Evolutionary conservation across 1,140 invertebrate species (phyloP).

Genomic region (Drosophila chauvacae): DNA sequence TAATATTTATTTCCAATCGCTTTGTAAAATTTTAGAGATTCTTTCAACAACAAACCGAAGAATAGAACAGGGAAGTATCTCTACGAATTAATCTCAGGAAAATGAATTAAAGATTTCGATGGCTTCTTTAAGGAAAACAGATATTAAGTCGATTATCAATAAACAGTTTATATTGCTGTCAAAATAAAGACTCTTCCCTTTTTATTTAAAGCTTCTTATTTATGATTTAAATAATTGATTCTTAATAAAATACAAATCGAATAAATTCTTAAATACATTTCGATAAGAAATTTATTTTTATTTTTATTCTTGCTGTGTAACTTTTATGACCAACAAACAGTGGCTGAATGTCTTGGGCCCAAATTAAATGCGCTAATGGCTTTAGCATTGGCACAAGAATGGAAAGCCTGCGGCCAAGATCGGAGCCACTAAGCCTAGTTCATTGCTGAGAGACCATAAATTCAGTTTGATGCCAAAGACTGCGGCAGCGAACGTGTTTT

Average conservation of each 20-base stretch:
- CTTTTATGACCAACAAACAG: conserved; percentile 33
- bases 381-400: conserved; percentile 67
- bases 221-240: not conserved
- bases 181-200: not conserved
- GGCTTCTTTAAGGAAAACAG: not conserved
- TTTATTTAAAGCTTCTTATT: not conserved
- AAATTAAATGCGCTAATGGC: conserved; percentile 45
- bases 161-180: not conserved
- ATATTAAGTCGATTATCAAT: not conserved
- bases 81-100: not conserved
- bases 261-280: not conserved
- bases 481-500: conserved; percentile 56
- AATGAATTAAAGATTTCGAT: not conserved
- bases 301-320: not conserved
- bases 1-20: not conserved
- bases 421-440: conserved; percentile 43
- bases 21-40: not conserved
- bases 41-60: not conserved
- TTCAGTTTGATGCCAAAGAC: conserved; percentile 53
- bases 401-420: conserved; percentile 58
- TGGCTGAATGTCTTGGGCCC: conserved; percentile 21
- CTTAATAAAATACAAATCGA: not conserved
- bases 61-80: not conserved
- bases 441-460: conserved; percentile 11
- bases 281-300: not conserved